Base-by-base conservation (phyloP, 1,140 invertebrate genomes). In the Oncopodura yosiiana region DNA sequence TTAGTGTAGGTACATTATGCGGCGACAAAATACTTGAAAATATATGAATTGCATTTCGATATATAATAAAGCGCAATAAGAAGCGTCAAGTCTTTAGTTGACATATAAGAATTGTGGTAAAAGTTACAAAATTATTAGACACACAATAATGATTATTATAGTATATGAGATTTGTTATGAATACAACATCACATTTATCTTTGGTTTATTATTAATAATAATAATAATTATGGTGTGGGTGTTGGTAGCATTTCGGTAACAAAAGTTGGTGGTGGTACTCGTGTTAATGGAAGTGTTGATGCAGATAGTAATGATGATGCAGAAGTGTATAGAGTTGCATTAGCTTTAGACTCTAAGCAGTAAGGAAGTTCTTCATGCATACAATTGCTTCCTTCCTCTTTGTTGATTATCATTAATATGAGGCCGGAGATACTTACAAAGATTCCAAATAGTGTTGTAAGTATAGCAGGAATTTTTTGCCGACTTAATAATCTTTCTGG, bases 391-490 rank as follows among this genome's bases (percentile, higher is more conserved):
- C 72, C 64, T 1, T 19, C 23, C 3, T 70, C 63, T 51, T 76
- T 69, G 61, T 78, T 74, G 2, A 76, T 64, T 32, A 81, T 65
- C 18, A 81, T 69, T 24, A 80, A 70, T 14, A 79, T 65, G 2
- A 74, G 62, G 9, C 84, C 84, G 36, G 78, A 69, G 12, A 80
- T 64, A 14, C 82, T 81, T 4, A 87, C 81, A n/a, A 81, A 65
- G 1, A 79, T 67, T 1, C 87, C 87, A 64, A 87, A 87, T 1
- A 80, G 58, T 12, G 80, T 79, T 18, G 86, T 70, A 2, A 80
- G 75, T 18, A 87, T 66, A 1, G 84, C 83, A 1, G 84, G 81
- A 6, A 86, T 67, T 69, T 90, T 89, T 59, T 76, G 74, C 3
- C 73, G 66, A n/a, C 79, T 82, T 19, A 85, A 69, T 0, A 86